Evolutionary conservation across 2,888 invertebrate genomes (phyloP).

Genomic region (Seira musarum): DNA sequence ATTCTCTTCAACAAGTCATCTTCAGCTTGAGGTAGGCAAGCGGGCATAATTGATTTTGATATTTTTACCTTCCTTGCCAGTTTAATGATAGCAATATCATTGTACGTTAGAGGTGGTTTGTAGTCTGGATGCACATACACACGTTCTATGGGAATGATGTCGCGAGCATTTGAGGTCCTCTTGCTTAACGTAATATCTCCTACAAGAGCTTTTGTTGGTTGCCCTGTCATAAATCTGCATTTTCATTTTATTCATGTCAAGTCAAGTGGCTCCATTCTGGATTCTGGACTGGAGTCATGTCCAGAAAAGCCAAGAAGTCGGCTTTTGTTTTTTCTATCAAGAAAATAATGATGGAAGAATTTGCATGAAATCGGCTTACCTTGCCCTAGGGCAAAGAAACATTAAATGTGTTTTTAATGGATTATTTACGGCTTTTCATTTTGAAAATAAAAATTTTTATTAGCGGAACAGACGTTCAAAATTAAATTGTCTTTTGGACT

Average conservation of each 20-base stretch:
- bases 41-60: conserved; percentile 71
- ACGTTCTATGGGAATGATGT: conserved; percentile 40
- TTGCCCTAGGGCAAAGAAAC: conserved; percentile 33
- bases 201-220: conserved; percentile 54
- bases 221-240: conserved; percentile 34
- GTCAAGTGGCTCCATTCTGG: neutral
- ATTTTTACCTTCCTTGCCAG: conserved; percentile 52
- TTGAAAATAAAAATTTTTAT: no score
- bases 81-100: conserved; percentile 66
- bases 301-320: neutral
- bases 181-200: conserved; percentile 60
- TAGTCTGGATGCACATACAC: conserved; percentile 62
- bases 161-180: conserved; percentile 38
- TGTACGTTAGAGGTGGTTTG: conserved; percentile 59
- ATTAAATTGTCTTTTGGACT: no score
- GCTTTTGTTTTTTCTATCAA: no score
- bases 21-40: conserved; percentile 77
- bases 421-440: no score
- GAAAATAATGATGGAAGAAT: no score
- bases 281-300: neutral
- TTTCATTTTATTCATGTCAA: conserved; percentile 9
- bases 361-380: conserved; percentile 18
- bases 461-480: no score
- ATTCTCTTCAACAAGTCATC: conserved; percentile 73
- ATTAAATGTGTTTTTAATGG: no score